These are phyloP conservation scores for Mallotus villosus DNA, from an alignment of 2,797 vertebrate species.

Conservation along the genomic window DNA sequence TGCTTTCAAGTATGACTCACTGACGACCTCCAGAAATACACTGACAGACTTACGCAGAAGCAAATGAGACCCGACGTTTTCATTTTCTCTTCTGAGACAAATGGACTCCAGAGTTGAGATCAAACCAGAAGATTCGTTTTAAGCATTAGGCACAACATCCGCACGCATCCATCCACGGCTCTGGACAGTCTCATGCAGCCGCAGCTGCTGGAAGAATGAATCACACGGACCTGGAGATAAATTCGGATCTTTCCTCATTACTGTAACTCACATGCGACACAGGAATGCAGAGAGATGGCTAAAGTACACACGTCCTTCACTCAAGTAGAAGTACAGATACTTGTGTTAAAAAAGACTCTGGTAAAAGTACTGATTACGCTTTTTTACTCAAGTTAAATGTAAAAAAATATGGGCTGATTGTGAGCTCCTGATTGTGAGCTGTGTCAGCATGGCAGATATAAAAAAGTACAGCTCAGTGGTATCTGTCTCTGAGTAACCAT, in stretches of 20 bases:
- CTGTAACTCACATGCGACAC: neutral
- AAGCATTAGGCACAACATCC: neutral
- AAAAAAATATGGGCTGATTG: too few species aligned
- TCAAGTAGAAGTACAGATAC: too few species aligned
- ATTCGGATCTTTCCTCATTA: neutral
- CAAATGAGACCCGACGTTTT: slow-evolving; percentile 20
- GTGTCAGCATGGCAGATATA: too few species aligned
- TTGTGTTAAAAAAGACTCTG: too few species aligned
- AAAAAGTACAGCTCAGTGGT: too few species aligned
- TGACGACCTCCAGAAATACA: slow-evolving; percentile 20
- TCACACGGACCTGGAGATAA: neutral
- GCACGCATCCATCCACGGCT: neutral
- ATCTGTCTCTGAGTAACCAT: too few species aligned
- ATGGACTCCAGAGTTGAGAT: slow-evolving; percentile 8
- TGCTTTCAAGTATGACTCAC: slow-evolving; percentile 21
- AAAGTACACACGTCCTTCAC: too few species aligned
- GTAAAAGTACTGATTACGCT: too few species aligned
- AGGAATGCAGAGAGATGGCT: too few species aligned
- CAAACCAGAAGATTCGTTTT: neutral
- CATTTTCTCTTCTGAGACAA: slow-evolving; percentile 7
- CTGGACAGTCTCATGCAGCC: neutral
- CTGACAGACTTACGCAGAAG: slow-evolving; percentile 12
- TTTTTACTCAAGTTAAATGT: too few species aligned
- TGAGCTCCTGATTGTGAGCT: too few species aligned
- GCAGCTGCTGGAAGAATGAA: slow-evolving; percentile 5